A percentile compares a stretch with the other conserved stretches of the same genome.
These are phyloP conservation scores for Macrosoma leucophasiata DNA, from an alignment of 2,888 invertebrate genomes.

Conservation along the genomic window DNA sequence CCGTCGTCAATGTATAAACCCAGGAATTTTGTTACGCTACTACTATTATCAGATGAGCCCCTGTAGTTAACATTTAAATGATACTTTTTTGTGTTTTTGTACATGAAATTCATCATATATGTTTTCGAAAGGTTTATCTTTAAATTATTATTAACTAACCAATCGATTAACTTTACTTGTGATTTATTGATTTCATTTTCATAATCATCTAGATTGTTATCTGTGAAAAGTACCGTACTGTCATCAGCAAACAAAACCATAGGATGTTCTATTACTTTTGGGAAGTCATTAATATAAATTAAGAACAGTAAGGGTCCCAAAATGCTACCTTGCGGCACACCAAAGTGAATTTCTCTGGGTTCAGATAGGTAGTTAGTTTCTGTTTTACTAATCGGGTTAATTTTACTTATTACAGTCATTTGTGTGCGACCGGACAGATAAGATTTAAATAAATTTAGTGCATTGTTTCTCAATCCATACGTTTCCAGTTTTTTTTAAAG, in stretches of 20 bases:
- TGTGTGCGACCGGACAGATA: slow-evolving; percentile 14
- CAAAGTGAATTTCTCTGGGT: background rate
- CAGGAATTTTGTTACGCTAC: too few species aligned
- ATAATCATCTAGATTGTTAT: background rate
- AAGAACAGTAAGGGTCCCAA: slow-evolving; percentile 13
- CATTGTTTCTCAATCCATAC: slow-evolving; percentile 10
- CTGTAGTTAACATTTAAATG: too few species aligned
- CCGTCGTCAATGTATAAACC: too few species aligned
- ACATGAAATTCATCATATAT: too few species aligned
- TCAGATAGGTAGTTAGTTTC: slow-evolving; percentile 8
- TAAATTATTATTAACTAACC: slow-evolving; percentile 12
- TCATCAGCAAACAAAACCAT: slow-evolving; percentile 16
- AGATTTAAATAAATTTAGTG: slow-evolving; percentile 10
- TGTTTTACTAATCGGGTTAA: slow-evolving; percentile 1
- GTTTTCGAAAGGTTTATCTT: slow-evolving; percentile 12
- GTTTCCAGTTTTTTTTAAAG: slow-evolving; percentile 7
- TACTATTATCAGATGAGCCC: too few species aligned
- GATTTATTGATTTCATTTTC: slow-evolving; percentile 6
- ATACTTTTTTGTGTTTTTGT: too few species aligned
- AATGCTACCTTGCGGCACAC: slow-evolving; percentile 18
- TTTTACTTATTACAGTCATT: slow-evolving; percentile 6
- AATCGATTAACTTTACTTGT: slow-evolving; percentile 6
- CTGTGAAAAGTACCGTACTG: slow-evolving; percentile 11
- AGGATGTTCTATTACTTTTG: slow-evolving; percentile 1
- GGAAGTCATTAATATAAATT: slow-evolving; percentile 10